Conservation (phyloP, 2,113 vertebrate genomes). For the Catharus fuscescens region DNA sequence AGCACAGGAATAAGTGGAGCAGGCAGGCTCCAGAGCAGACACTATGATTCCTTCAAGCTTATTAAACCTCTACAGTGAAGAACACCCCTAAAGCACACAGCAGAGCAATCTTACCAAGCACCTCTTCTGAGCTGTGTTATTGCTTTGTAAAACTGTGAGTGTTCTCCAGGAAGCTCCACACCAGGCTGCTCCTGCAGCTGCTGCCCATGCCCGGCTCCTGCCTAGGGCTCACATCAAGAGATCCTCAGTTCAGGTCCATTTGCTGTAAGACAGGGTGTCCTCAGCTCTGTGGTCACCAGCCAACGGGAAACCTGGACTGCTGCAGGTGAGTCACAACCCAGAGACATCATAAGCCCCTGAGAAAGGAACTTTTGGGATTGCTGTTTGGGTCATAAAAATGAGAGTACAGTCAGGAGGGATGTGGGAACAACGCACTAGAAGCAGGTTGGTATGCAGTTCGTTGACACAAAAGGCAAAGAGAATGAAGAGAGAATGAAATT, state of each 20-base stretch:
- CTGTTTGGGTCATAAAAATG: background rate
- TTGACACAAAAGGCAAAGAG: background rate
- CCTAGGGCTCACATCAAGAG: background rate
- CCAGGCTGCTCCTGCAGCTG: background rate
- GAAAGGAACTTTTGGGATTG: background rate
- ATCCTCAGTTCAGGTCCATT: rapidly evolving
- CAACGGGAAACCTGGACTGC: rapidly evolving
- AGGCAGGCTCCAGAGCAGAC: background rate
- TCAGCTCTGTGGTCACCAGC: background rate
- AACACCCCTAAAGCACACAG: background rate
- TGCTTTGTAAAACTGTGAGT: background rate
- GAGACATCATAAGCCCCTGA: background rate
- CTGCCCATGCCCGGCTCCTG: background rate
- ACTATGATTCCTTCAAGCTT: background rate
- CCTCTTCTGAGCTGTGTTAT: background rate
- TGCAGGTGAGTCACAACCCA: background rate
- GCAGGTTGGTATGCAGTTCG: background rate
- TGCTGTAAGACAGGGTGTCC: background rate
- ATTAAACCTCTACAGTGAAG: background rate
- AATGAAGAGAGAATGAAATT: background rate
- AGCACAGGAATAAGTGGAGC: background rate
- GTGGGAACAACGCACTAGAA: background rate
- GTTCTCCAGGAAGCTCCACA: background rate
- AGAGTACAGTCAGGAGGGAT: background rate
- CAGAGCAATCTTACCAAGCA: background rate